Evolutionary conservation across 2,113 vertebrate species (phyloP), one percentile per base, ranked within the genome.

Genomic region (Osmerus mordax): DNA sequence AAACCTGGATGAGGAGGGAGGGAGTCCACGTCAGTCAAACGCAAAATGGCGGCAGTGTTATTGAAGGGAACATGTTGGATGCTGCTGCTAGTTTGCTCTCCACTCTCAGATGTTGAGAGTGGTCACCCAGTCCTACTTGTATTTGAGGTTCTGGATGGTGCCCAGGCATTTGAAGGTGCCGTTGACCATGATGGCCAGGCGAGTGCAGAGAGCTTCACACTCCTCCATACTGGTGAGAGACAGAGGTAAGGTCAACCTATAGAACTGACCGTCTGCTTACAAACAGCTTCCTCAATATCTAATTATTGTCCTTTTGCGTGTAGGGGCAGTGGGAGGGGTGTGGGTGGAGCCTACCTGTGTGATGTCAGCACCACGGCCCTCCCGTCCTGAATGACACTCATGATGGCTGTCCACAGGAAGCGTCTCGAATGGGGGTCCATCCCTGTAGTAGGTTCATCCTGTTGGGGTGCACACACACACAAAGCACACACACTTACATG

Each of bases 361-460:
- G 97, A 99, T 0, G 96, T 98, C 21, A 99, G 92, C 72, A 99
- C 93, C 77, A 99, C 97, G 0, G 96, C 95, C 80, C 95, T 89
- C 19, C 95, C 93, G 32, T 96, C 94, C 86, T 90, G 92, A 80
- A 97, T 96, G 79, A 98, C 90, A 0, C 92, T 92, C 85, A 95
- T 86, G 69, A 99, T 96, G 12, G 94, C 92, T 25, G 95, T 95
- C 97, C 97, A 98, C 67, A 99, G 87, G 86, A 98, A 93, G 67
- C 95, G 94, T 0, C 95, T 93, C 0, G 96, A 95, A 83, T 96
- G 95, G 11, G 97, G 97, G 79, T 98, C 97, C 96, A 99, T 99
- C 36, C 97, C 97, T 0, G 96, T 97, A 0, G 96, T 99, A 0
- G 97, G 97, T 77, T 99, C 97, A 59, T 98, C 97, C 97, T 99